phyloP scores from a whole-genome alignment of 2,797 vertebrate genomes.

The Fundulus diaphanus region DNA sequence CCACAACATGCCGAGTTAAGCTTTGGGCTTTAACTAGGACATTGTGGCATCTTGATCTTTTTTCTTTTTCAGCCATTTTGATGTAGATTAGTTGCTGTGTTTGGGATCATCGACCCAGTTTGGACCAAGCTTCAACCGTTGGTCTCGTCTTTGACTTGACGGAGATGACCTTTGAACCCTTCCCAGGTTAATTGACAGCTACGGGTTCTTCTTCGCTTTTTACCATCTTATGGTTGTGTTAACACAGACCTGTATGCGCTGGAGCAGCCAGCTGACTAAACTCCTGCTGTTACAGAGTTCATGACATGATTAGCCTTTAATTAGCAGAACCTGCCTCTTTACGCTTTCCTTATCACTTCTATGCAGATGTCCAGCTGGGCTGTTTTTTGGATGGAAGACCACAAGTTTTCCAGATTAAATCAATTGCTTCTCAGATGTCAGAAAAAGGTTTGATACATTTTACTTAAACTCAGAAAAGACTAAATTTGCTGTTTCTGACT shows the following conservation, averaged over 20 bases:
- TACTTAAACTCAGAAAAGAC: neutral
- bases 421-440: neutral
- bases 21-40: too few species aligned
- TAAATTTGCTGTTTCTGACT: neutral
- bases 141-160: too few species aligned
- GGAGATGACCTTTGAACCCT: neutral
- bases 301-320: neutral
- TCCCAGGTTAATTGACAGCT: neutral
- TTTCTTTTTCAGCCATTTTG: too few species aligned
- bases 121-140: too few species aligned
- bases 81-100: too few species aligned
- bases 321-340: neutral
- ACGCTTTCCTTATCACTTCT: neutral
- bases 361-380: neutral
- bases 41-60: too few species aligned
- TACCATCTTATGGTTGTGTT: neutral
- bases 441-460: too few species aligned
- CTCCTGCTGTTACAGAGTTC: neutral
- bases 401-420: conserved; percentile 2
- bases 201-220: neutral
- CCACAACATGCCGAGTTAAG: too few species aligned
- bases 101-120: neutral
- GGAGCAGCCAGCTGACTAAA: neutral
- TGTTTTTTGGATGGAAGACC: neutral
- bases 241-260: neutral